A percentile compares a stretch with the other conserved stretches of the same genome.
phyloP scores from a whole-genome alignment of 2,797 vertebrate genomes.

The Tapera naevia region DNA sequence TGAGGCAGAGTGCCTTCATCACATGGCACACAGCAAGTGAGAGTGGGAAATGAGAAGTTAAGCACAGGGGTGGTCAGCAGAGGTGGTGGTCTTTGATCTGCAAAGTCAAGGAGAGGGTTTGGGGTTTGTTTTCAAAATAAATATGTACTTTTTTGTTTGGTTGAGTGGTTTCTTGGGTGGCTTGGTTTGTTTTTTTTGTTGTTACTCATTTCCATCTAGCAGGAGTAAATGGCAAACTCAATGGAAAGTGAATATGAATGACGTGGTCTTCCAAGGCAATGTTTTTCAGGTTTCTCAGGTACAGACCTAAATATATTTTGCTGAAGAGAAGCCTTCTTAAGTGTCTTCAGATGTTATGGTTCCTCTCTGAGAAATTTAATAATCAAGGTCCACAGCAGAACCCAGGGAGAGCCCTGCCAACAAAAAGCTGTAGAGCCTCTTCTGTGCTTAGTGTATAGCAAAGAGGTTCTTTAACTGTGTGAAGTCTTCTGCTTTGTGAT shows the following conservation, averaged over 20 bases:
- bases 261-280: background rate
- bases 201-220: background rate
- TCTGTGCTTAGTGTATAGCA: background rate
- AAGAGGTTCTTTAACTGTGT: background rate
- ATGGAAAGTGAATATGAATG: background rate
- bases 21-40: fast-evolving
- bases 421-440: background rate
- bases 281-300: background rate
- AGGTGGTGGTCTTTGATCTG: background rate
- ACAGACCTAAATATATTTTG: background rate
- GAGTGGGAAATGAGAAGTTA: background rate
- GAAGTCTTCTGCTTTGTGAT: background rate
- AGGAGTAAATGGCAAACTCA: background rate
- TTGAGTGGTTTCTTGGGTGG: background rate
- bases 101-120: background rate
- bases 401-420: background rate
- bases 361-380: background rate
- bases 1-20: background rate
- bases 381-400: background rate
- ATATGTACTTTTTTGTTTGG: background rate
- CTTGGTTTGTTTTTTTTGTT: background rate
- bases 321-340: background rate
- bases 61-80: background rate
- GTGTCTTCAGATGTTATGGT: background rate
- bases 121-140: background rate